Evolutionary conservation across 2,797 vertebrate genomes (phyloP).

Genomic region (Clarias platycephalus): DNA sequence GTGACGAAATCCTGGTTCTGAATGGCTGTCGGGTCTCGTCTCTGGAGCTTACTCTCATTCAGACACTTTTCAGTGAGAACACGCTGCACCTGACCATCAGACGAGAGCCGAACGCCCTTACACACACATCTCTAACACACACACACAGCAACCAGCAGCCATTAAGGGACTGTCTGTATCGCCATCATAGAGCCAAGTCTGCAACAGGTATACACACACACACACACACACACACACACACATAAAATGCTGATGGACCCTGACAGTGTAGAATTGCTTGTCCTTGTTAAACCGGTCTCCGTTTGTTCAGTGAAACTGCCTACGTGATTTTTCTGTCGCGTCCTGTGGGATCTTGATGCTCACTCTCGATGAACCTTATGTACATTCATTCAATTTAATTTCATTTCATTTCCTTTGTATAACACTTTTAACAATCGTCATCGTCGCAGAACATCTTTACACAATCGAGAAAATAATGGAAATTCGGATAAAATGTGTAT

Average conservation of each 20-base stretch:
- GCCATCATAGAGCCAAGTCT: slow-evolving; percentile 80
- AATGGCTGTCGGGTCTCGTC: slow-evolving; percentile 80
- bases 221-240: not conserved
- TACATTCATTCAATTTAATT: too few species aligned
- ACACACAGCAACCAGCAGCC: slow-evolving; percentile 70
- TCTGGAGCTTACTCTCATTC: slow-evolving; percentile 86
- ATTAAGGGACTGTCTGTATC: slow-evolving; percentile 77
- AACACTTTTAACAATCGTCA: too few species aligned
- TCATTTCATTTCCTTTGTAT: too few species aligned
- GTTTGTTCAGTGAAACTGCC: not conserved
- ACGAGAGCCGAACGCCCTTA: slow-evolving; percentile 56
- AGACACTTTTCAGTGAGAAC: slow-evolving; percentile 81
- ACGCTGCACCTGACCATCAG: slow-evolving; percentile 79
- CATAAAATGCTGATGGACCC: too few species aligned
- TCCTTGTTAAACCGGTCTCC: not conserved
- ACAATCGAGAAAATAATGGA: too few species aligned
- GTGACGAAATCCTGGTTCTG: slow-evolving; percentile 85
- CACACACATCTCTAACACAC: slow-evolving; percentile 43
- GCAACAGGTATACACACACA: slow-evolving; percentile 78
- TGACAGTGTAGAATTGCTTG: not conserved
- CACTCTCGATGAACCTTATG: too few species aligned
- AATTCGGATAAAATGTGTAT: too few species aligned
- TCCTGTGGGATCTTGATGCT: not conserved
- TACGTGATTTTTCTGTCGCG: not conserved
- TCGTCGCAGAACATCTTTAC: too few species aligned